Base-by-base conservation (phyloP, 53 echinoderm and acorn worm species). In the Mesocentrotus franciscanus region DNA sequence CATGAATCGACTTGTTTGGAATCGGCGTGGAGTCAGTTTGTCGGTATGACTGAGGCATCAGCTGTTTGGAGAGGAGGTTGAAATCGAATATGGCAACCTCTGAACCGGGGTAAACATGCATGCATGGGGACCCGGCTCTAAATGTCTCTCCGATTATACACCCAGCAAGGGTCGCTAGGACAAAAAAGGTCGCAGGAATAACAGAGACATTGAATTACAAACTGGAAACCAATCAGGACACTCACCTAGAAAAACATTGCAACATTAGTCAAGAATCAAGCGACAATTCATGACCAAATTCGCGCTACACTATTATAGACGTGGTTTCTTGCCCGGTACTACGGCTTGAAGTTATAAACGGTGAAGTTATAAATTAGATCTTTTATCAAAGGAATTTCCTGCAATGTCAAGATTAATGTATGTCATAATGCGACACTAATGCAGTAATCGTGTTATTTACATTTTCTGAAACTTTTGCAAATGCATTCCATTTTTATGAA, bases 41-140 rank as follows among this genome's bases (percentile, higher is more conserved):
- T 18, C 64, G 20, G 64, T 64, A 16, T 64, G 64, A 64, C 64
- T 18, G 36, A 16, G 8, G 8, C 36, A 72, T 36, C 18, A 81
- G 81, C 42, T 39, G 81, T 81, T 81, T 81, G 81, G 81, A 42
- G 81, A 81, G 9, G 81, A 81, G 81, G 81, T 81, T 81, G 81
- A 42, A 81, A 81, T 42, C 42, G 9, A 81, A 81, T 81, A 81
- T 81, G 7, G 1, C 81, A 81, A 81, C 81, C 81, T 81, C 81
- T 81, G 81, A 81, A 42, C 81, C 20, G 39, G 81, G 81, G 81
- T 81, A 33, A 76, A 76, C 33, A 33, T 64, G 64, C 64, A 64
- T 18, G 64, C 64, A 49, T 18, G 24, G 24, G 32, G 14, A 18
- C 81, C 42, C 81, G 81, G 36, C 36, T 81, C 81, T 49, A 39